Conservation (phyloP, 2,797 vertebrate genomes). For the Heliangelus exortis region DNA sequence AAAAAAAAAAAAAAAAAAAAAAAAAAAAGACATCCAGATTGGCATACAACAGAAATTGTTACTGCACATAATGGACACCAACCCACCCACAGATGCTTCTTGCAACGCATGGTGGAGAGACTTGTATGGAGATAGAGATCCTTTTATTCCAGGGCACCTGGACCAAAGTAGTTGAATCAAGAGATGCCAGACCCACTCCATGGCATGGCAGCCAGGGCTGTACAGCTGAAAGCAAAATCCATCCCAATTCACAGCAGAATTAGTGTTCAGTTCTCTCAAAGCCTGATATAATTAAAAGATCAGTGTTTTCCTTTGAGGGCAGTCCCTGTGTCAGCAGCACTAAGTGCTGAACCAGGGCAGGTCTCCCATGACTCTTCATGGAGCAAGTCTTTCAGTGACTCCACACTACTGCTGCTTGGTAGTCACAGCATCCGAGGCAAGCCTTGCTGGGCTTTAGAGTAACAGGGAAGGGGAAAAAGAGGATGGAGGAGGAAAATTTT, state of each 20-base stretch:
- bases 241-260: not conserved
- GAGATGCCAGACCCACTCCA: not conserved
- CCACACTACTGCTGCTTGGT: not conserved
- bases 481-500: not conserved
- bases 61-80: not conserved
- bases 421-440: fast-evolving
- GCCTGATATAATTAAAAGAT: not conserved
- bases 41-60: not conserved
- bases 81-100: not conserved
- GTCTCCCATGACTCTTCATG: not conserved
- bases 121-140: not conserved
- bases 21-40: not conserved
- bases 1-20: not conserved
- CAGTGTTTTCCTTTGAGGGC: not conserved
- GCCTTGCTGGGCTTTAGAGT: not conserved
- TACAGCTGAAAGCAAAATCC: not conserved
- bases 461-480: not conserved
- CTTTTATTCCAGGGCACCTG: not conserved
- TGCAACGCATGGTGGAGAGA: not conserved
- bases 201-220: not conserved
- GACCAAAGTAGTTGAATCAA: not conserved
- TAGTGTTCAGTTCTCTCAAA: not conserved
- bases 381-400: not conserved
- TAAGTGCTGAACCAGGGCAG: not conserved
- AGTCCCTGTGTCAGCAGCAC: not conserved